phyloP scores from a whole-genome alignment of 2,888 invertebrate species.

The Plagiodera versicolora region DNA sequence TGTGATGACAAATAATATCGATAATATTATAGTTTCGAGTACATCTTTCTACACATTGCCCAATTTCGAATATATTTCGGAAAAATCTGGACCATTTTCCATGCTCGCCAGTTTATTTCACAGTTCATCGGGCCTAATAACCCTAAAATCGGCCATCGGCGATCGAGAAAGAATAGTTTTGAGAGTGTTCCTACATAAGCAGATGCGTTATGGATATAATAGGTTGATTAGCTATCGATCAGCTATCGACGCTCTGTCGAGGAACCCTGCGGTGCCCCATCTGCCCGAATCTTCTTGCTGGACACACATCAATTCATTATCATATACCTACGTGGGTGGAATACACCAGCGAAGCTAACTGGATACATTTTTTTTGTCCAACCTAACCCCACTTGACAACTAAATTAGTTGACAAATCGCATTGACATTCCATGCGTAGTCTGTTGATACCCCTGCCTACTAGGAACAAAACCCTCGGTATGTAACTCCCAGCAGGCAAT shows the following conservation, averaged over 20 bases:
- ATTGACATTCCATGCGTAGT: background rate
- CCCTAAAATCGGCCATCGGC: slow-evolving; percentile 8
- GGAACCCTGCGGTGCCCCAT: slow-evolving; percentile 30
- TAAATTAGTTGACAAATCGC: background rate
- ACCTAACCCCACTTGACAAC: background rate
- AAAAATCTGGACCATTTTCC: background rate
- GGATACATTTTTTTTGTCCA: no score
- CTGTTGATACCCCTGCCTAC: slow-evolving; percentile 2
- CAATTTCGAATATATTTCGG: no score
- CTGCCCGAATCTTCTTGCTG: slow-evolving; percentile 29
- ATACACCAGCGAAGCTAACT: no score
- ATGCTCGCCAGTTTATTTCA: background rate
- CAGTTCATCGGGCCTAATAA: slow-evolving; percentile 10
- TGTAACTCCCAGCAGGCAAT: slow-evolving; percentile 19
- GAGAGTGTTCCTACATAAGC: slow-evolving; percentile 20
- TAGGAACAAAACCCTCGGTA: slow-evolving; percentile 8
- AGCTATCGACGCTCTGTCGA: slow-evolving; percentile 37
- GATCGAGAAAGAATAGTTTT: slow-evolving; percentile 17
- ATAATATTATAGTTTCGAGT: no score
- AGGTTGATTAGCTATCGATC: slow-evolving; percentile 39
- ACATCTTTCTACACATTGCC: no score
- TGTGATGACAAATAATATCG: no score
- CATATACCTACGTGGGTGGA: slow-evolving; percentile 36
- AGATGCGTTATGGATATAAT: slow-evolving; percentile 35
- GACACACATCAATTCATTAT: slow-evolving; percentile 23